Evolutionary conservation across 2,797 vertebrate genomes (phyloP).

Genomic region (Philypnodon macrostomus): DNA sequence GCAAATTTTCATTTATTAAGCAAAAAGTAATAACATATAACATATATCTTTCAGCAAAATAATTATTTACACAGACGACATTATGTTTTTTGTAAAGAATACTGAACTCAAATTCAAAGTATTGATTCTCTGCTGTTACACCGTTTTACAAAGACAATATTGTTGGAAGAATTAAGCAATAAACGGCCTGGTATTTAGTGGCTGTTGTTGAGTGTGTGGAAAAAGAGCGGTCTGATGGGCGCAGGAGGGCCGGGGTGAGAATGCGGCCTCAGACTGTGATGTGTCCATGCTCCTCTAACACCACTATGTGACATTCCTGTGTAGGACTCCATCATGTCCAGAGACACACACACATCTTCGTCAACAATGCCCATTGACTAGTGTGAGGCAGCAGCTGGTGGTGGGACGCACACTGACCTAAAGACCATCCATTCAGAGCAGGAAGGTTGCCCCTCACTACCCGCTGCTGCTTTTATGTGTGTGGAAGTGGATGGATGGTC

Average conservation of each 20-base stretch:
- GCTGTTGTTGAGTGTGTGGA: slow-evolving; percentile 3
- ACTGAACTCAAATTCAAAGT: too few species aligned
- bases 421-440: slow-evolving; percentile 66
- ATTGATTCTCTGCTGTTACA: too few species aligned
- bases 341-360: slow-evolving; percentile 43
- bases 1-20: too few species aligned
- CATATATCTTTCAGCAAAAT: too few species aligned
- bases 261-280: slow-evolving; percentile 70
- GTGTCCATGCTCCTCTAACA: slow-evolving; percentile 70
- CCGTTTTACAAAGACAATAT: slow-evolving; percentile 18
- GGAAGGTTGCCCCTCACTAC: slow-evolving; percentile 60
- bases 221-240: slow-evolving; percentile 22
- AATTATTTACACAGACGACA: too few species aligned
- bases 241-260: slow-evolving; percentile 58
- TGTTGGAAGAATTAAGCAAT: background rate
- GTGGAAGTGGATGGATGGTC: slow-evolving; percentile 71
- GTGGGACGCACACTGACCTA: slow-evolving; percentile 69
- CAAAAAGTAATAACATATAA: too few species aligned
- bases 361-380: slow-evolving; percentile 76
- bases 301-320: slow-evolving; percentile 76
- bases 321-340: slow-evolving; percentile 64
- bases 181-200: background rate
- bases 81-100: too few species aligned
- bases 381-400: slow-evolving; percentile 75
- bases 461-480: slow-evolving; percentile 59